Evolutionary conservation across 1,140 invertebrate species (phyloP).

Genomic region (Drosophila subobscura): DNA sequence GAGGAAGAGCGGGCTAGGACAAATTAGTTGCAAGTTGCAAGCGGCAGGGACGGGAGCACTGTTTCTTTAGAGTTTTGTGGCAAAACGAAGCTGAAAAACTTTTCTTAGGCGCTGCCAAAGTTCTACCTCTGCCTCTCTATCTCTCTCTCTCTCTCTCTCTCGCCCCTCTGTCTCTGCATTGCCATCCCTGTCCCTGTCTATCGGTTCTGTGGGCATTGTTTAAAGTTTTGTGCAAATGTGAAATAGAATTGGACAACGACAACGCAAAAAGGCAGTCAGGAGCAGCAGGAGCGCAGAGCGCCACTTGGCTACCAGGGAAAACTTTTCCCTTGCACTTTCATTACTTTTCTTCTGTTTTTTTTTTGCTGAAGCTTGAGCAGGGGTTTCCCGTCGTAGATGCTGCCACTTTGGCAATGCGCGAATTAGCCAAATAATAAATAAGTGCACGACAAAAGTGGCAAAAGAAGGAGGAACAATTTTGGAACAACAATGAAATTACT

Average conservation of each 20-base stretch:
- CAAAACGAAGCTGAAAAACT: constrained; percentile 21
- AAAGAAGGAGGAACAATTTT: constrained; percentile 49
- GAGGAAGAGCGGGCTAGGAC: constrained; percentile 33
- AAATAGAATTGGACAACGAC: constrained; percentile 69
- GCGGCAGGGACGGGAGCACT: constrained; percentile 5
- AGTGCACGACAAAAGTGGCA: constrained; percentile 75
- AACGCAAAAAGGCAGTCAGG: no score
- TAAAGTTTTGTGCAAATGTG: constrained; percentile 75
- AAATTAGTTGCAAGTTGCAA: constrained; percentile 75
- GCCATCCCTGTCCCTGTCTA: constrained; percentile 4
- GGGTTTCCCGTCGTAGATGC: background rate
- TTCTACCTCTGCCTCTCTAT: background rate
- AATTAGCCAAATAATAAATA: constrained; percentile 82
- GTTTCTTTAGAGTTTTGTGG: constrained; percentile 34
- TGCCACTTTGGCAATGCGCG: constrained; percentile 74
- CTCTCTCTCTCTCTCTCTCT: background rate
- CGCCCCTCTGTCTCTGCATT: background rate
- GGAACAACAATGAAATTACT: constrained; percentile 78
- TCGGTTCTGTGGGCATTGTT: constrained; percentile 64
- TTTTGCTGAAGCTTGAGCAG: constrained; percentile 1
- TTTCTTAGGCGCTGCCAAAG: constrained; percentile 21
- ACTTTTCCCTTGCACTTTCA: constrained; percentile 48
- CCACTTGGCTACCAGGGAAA: constrained; percentile 65
- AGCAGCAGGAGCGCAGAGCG: constrained; percentile 28
- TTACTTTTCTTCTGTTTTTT: constrained; percentile 2